A percentile compares a stretch with the other conserved stretches of the same genome.
Evolutionary conservation across 2,113 vertebrate species (phyloP).

Genomic region (Archilochus colubris): DNA sequence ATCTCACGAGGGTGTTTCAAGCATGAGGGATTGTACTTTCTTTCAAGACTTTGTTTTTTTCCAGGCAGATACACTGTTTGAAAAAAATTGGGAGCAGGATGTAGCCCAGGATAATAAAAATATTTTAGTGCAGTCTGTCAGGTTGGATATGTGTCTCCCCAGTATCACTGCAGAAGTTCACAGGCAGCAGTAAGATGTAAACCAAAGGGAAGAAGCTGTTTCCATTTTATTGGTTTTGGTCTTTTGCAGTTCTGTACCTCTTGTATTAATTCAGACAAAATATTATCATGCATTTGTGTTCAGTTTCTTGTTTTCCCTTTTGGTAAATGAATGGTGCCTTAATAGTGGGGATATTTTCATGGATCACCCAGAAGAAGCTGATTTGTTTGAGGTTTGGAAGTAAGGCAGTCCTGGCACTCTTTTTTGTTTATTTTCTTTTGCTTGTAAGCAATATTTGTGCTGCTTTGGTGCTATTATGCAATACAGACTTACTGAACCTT

Average conservation of each 20-base stretch:
- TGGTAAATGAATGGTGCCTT: not conserved
- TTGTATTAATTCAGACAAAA: not conserved
- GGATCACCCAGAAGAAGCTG: not conserved
- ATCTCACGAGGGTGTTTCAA: not conserved
- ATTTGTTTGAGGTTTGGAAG: not conserved
- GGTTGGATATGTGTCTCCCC: not conserved
- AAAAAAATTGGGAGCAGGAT: not conserved
- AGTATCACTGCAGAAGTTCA: not conserved
- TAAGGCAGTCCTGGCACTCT: not conserved
- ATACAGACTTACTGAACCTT: constrained; percentile 53
- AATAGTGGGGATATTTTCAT: not conserved
- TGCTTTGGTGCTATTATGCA: constrained; percentile 44
- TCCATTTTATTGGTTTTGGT: not conserved
- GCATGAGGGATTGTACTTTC: not conserved
- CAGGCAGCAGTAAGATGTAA: not conserved
- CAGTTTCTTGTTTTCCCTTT: not conserved
- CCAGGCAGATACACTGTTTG: not conserved
- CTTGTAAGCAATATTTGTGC: constrained; percentile 6
- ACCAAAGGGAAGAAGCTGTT: not conserved
- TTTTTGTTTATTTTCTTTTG: not conserved
- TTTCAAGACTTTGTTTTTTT: not conserved
- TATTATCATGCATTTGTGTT: not conserved
- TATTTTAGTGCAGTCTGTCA: not conserved
- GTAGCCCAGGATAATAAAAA: not conserved
- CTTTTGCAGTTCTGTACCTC: not conserved